Evolutionary conservation across 2,888 invertebrate species (phyloP).

Genomic region (Aporophyla lueneburgensis): DNA sequence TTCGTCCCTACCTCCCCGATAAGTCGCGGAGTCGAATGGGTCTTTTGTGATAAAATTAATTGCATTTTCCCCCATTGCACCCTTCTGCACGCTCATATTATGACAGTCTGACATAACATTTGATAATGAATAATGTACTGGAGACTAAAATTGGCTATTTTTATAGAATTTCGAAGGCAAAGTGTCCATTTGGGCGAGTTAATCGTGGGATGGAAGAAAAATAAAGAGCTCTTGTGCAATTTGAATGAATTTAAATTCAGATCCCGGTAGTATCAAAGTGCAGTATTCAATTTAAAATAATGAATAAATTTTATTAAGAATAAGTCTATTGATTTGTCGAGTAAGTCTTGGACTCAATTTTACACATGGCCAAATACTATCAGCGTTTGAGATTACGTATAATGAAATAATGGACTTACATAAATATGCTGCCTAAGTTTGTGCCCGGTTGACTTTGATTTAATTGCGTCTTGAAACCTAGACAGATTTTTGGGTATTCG

Average conservation of each 20-base stretch:
- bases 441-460: neutral
- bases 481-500: neutral
- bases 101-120: constrained; percentile 65
- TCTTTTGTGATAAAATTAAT: constrained; percentile 88
- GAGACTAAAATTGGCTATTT: constrained; percentile 44
- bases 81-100: constrained; percentile 70
- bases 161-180: constrained; percentile 31
- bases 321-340: constrained; percentile 18
- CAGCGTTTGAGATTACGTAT: neutral
- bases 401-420: neutral
- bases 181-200: constrained; percentile 24
- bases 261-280: constrained; percentile 2
- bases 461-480: neutral
- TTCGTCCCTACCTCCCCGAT: constrained; percentile 62
- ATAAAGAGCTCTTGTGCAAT: constrained; percentile 23
- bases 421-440: neutral
- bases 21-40: constrained; percentile 71
- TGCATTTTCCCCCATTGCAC: constrained; percentile 84
- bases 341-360: neutral
- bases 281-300: constrained; percentile 33
- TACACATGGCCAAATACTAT: neutral
- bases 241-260: constrained; percentile 38
- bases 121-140: constrained; percentile 59
- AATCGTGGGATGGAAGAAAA: constrained; percentile 54
- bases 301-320: constrained; percentile 31